Evolutionary conservation across 2,888 invertebrate species (phyloP), one percentile per base, ranked within the genome.

Genomic region (Spilarctia lutea): DNA sequence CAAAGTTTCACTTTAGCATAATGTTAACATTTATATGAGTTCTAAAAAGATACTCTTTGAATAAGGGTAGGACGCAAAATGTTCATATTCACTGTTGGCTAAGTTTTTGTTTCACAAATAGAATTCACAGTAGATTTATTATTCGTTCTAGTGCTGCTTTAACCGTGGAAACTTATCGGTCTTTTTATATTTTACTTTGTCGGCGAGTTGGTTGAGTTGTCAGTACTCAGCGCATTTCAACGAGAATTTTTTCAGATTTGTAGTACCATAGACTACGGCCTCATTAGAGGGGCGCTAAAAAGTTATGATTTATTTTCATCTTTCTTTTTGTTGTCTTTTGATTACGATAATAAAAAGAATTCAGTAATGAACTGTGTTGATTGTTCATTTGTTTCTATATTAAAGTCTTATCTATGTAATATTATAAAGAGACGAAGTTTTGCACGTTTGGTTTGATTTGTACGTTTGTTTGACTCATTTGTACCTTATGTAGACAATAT

Each of bases 41-140:
- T 72, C 52, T 48, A 24, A n/a, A 67, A 27, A 67, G 33, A 70
- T 68, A 70, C 56, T 60, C 10, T 65, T 56, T 33, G 42, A n/a
- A 72, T 65, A 66, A 48, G 65, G 60, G 65, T 65, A 27, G 63
- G 27, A 35, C n/a, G 45, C 42, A 69, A 68, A 56, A 60, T 52
- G 35, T 65, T 68, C 35, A 35, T 27, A 1, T 42, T 72, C 20
- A 45, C 60, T 74, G 69, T 71, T 66, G 65, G 18, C 42, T 13
- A 39, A 65, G 66, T 74, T 56, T 27, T 24, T 70, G 68, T 71
- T 76, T 75, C 45, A 39, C 33, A 11, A 18, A 13, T 30, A 52
- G 75, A 71, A 77, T 67, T 71, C 74, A 35, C 35, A 0, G n/a
- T 39, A 42, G 60, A 73, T 79, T 81, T 79, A 83, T 81, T 81